A percentile compares a stretch with the other conserved stretches of the same genome.
Evolutionary conservation across 2,113 vertebrate species (phyloP).

Genomic region (Mesitornis unicolor): DNA sequence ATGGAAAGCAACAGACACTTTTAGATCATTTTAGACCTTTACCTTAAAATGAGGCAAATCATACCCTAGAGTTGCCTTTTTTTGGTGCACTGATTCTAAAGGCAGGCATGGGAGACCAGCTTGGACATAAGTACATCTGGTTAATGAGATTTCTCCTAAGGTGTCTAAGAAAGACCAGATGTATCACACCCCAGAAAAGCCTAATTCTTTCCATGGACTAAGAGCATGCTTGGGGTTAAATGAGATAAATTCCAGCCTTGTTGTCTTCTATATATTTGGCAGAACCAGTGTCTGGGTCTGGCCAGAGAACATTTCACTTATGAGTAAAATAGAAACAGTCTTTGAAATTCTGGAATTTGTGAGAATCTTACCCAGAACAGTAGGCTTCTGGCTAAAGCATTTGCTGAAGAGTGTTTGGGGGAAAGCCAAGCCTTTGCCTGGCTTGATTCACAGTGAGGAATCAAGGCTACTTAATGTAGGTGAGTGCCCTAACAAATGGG

Average conservation of each 20-base stretch:
- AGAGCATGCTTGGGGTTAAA: slow-evolving; percentile 7
- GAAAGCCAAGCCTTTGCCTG: not conserved
- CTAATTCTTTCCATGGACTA: slow-evolving; percentile 9
- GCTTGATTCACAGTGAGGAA: not conserved
- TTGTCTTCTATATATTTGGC: slow-evolving; percentile 21
- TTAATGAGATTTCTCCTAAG: slow-evolving; percentile 7
- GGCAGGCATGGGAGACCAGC: not conserved
- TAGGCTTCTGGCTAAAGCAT: slow-evolving; percentile 33
- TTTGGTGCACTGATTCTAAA: not conserved
- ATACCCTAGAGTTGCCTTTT: not conserved
- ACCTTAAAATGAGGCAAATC: not conserved
- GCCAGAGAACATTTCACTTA: slow-evolving; percentile 16
- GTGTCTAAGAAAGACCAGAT: slow-evolving; percentile 20
- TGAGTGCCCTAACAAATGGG: slow-evolving; percentile 4
- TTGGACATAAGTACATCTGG: not conserved
- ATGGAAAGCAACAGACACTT: not conserved
- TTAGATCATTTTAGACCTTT: not conserved
- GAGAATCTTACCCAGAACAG: slow-evolving; percentile 36
- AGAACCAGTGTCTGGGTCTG: slow-evolving; percentile 2
- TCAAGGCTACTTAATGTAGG: slow-evolving; percentile 9
- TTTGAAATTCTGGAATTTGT: slow-evolving; percentile 55
- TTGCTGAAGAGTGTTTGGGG: not conserved
- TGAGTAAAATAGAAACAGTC: not conserved
- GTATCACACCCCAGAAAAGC: not conserved
- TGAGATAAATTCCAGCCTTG: slow-evolving; percentile 26